phyloP scores from a whole-genome alignment of 2,797 vertebrate genomes.

The Crossoptilon crossoptilon region DNA sequence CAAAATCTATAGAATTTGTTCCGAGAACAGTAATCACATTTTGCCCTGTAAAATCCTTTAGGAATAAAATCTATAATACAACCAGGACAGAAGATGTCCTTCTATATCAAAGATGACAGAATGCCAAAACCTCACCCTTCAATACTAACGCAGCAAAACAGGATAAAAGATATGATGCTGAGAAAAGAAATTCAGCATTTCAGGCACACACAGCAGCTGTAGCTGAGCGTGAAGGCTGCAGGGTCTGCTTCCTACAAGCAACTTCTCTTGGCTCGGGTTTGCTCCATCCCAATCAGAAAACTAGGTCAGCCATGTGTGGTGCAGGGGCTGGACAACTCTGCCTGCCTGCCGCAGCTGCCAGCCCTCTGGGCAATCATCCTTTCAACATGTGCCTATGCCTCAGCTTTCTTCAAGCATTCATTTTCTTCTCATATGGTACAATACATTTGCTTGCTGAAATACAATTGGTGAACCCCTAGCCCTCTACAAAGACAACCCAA shows the following conservation, averaged over 20 bases:
- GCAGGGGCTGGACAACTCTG: background rate
- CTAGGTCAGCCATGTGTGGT: background rate
- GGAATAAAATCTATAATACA: background rate
- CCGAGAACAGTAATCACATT: background rate
- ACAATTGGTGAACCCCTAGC: background rate
- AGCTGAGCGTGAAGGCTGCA: background rate
- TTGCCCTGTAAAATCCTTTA: background rate
- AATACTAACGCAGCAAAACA: background rate
- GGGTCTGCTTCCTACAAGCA: background rate
- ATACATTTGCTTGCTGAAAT: background rate
- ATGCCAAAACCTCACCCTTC: background rate
- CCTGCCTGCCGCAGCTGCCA: background rate
- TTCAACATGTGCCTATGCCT: background rate
- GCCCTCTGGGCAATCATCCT: slow-evolving; percentile 6
- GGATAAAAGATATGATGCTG: background rate
- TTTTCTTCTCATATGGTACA: background rate
- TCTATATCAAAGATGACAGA: background rate
- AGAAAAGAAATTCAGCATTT: background rate
- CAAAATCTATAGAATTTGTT: background rate
- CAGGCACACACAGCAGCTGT: background rate
- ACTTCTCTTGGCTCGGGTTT: background rate
- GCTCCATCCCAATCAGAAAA: background rate
- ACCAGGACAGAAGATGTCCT: background rate
- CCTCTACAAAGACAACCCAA: background rate
- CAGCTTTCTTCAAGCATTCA: background rate